Conservation (phyloP, 2,113 vertebrate species). For the Caloenas nicobarica region DNA sequence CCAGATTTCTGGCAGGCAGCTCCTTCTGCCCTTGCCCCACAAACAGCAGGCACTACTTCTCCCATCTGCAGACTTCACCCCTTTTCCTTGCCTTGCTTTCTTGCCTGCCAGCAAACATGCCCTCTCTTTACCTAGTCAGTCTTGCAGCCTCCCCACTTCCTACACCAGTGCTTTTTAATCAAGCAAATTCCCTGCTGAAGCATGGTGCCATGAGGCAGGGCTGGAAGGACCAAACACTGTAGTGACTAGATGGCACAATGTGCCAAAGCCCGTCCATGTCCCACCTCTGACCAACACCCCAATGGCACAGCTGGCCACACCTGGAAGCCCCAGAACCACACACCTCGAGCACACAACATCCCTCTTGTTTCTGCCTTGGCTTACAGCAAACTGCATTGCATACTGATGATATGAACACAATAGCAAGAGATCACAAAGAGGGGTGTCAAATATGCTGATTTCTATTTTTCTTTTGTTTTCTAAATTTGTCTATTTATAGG, state of each 20-base stretch:
- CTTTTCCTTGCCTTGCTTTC: conserved; percentile 41
- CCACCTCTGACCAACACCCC: not conserved
- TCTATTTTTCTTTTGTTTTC: not conserved
- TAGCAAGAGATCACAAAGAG: not conserved
- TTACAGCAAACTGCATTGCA: not conserved
- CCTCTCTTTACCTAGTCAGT: conserved; percentile 24
- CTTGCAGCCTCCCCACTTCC: conserved; percentile 12
- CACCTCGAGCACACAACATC: accelerated
- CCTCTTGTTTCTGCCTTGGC: not conserved
- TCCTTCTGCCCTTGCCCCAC: conserved; percentile 52
- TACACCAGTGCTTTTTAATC: not conserved
- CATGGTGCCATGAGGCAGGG: not conserved
- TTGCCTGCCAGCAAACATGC: conserved; percentile 49
- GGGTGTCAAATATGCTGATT: not conserved
- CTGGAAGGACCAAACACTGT: not conserved
- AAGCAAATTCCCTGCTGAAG: not conserved
- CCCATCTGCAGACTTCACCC: conserved; percentile 58
- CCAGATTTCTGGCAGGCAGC: conserved; percentile 60
- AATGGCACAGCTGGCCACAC: not conserved
- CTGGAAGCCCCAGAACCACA: not conserved
- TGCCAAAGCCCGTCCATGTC: not conserved
- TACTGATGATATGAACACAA: not conserved
- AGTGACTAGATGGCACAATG: accelerated
- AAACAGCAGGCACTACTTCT: conserved; percentile 60
- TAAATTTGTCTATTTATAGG: not conserved